Evolutionary conservation across 2,888 invertebrate species (phyloP).

Genomic region (Cenopis cana): DNA sequence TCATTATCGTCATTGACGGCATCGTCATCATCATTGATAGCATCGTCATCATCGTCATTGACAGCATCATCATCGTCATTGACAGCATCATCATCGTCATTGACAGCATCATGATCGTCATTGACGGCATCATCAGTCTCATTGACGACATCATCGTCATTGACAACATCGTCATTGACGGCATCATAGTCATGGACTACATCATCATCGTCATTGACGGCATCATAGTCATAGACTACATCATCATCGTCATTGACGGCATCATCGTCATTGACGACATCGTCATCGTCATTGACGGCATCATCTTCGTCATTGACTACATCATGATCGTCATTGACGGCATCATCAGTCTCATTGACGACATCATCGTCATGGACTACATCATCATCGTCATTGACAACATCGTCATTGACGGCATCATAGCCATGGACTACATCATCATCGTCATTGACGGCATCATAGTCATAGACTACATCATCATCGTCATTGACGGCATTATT

Average conservation of each 20-base stretch:
- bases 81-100: not conserved
- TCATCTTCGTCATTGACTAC: not conserved
- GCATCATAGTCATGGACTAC: not conserved
- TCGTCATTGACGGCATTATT: not conserved
- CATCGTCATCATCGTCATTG: not conserved
- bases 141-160: not conserved
- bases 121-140: not conserved
- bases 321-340: not conserved
- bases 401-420: no score
- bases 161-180: not conserved
- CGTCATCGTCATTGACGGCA: no score
- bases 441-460: not conserved
- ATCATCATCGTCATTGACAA: no score
- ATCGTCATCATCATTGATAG: not conserved
- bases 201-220: not conserved
- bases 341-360: no score
- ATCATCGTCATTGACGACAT: not conserved
- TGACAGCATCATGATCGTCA: not conserved
- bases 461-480: not conserved
- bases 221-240: not conserved
- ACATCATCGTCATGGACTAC: not conserved
- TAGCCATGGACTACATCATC: no score
- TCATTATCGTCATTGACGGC: no score
- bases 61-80: not conserved
- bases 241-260: not conserved